Conservation (phyloP, 2,888 invertebrate species). For the Pollenia angustigena region DNA sequence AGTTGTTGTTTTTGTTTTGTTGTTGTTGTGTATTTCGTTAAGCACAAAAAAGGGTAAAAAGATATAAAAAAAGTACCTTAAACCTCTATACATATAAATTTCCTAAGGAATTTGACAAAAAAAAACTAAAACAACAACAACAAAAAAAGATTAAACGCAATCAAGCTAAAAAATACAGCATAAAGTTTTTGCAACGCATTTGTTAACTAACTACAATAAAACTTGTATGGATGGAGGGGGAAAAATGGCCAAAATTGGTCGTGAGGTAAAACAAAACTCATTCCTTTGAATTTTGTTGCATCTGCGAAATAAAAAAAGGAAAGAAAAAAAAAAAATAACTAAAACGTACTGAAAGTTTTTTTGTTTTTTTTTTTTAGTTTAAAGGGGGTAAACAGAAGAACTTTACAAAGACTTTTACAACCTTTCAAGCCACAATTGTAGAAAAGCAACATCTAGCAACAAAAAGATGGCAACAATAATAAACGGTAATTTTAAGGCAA, state of each 20-base stretch:
- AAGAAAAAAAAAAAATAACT: conserved; percentile 8
- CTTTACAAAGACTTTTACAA: conserved; percentile 70
- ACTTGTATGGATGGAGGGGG: conserved; percentile 76
- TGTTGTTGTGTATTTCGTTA: conserved; percentile 27
- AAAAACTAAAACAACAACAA: conserved; percentile 67
- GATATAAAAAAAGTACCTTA: conserved; percentile 31
- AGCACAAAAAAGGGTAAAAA: conserved; percentile 20
- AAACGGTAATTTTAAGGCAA: conserved; percentile 59
- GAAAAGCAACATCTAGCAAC: conserved; percentile 74
- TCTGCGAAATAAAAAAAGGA: neutral
- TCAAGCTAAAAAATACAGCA: conserved; percentile 77
- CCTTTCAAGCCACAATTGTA: conserved; percentile 69
- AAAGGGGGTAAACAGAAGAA: conserved; percentile 21
- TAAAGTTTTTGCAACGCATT: conserved; percentile 69
- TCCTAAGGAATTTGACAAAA: conserved; percentile 16
- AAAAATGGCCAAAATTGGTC: conserved; percentile 53
- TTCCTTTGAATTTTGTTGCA: conserved; percentile 5
- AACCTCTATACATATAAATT: conserved; percentile 35
- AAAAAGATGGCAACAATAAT: conserved; percentile 8
- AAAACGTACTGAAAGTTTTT: conserved; percentile 38
- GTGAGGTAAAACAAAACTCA: conserved; percentile 17
- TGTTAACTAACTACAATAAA: conserved; percentile 59
- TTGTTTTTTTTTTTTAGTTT: conserved; percentile 12
- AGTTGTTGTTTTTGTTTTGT: conserved; percentile 45
- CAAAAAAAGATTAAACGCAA: conserved; percentile 78